Evolutionary conservation across 2,113 vertebrate species (phyloP), one percentile per base, ranked within the genome.

Genomic region (Daboia siamensis): DNA sequence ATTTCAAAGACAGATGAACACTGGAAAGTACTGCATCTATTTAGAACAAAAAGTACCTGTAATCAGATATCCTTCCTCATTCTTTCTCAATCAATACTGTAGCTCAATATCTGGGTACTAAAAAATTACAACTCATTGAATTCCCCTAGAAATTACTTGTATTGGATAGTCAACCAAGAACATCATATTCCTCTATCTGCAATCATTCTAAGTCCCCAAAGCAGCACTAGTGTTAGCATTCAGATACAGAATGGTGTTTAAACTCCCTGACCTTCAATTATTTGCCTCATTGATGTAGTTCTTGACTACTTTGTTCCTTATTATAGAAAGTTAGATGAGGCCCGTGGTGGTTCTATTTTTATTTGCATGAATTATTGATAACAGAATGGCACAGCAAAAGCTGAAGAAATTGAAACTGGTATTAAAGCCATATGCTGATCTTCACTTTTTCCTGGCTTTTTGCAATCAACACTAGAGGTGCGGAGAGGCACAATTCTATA

Each of bases 271-370:
- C 55, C n/a, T 54, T 93, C 51, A 93, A 88, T 93, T 54, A 26
- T 94, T 91, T 93, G 91, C 20, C 48, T 93, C 90, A 91, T 23
- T 93, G 87, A 61, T 88, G 69, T 61, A 26, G 21, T 57, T n/a
- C 59, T 15, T 56, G 89, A 48, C 85, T 87, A 54, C 64, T 91
- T 64, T 89, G n/a, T 89, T 44, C 86, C 87, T 54, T 54, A 64
- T 39, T 44, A 84, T 89, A 33, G 33, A 87, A 48, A 91, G 29
- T 85, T 69, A 74, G 24, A 93, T 54, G 1, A 33, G 2, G 10
- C 64, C 54, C 29, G 1, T 56, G 39, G 48, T 33, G 4, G 48
- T 93, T 90, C 80, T 57, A 64, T 64, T 23, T 24, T 64, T 24
- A 90, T 93, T n/a, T 57, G 0, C 46, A 89, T 69, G 48, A 92